These are phyloP conservation scores for Laupala kohalensis DNA, from an alignment of 1,140 invertebrate genomes.

Conservation along the genomic window DNA sequence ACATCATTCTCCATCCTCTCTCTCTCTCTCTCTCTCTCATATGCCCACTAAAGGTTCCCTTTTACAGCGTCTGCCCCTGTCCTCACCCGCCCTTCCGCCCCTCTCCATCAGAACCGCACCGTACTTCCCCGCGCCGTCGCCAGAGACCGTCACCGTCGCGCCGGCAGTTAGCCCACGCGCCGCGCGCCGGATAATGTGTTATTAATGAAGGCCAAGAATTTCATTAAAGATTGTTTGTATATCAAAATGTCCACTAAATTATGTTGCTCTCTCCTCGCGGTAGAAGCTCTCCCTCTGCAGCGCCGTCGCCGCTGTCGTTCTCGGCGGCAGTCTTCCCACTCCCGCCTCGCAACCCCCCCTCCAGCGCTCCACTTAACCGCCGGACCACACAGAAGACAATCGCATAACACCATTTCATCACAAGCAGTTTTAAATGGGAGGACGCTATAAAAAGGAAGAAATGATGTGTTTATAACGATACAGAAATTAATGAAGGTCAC, in stretches of 20 bases:
- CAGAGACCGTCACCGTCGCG: not conserved
- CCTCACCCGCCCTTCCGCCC: too few species aligned
- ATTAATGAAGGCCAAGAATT: constrained; percentile 55
- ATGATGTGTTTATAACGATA: too few species aligned
- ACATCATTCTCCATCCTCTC: too few species aligned
- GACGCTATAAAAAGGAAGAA: too few species aligned
- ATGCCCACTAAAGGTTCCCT: not conserved
- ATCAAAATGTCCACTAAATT: constrained; percentile 51
- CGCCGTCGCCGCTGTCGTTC: not conserved
- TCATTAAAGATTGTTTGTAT: constrained; percentile 54
- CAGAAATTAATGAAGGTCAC: too few species aligned
- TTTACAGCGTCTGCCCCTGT: not conserved
- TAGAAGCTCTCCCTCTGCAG: not conserved
- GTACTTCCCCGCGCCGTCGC: not conserved
- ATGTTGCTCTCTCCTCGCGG: constrained; percentile 23
- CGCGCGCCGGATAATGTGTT: constrained; percentile 41
- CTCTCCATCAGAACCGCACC: too few species aligned
- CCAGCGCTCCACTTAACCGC: not conserved
- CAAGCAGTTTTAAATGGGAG: constrained; percentile 14
- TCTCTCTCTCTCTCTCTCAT: not conserved
- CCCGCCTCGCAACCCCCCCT: not conserved
- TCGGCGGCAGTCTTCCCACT: not conserved
- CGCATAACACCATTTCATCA: constrained; percentile 7
- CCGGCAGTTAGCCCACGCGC: not conserved
- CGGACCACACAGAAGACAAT: too few species aligned